Base-by-base conservation (phyloP, 1,140 invertebrate genomes). In the Melipona quadrifasciata region DNA sequence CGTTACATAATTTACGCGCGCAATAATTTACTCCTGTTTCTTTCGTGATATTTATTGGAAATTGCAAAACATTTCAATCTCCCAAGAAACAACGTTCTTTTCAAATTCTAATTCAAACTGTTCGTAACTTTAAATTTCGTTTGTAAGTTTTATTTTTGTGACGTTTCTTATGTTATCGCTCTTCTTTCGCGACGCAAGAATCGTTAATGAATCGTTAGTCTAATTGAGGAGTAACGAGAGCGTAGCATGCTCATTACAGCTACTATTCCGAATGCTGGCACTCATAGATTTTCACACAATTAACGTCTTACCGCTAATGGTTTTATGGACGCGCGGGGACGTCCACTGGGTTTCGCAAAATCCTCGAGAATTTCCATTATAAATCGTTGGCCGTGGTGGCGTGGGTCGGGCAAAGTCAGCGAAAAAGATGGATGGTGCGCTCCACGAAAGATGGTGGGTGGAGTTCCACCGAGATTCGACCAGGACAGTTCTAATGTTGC, bases 401-500 rank as follows among this genome's bases (percentile, higher is more conserved):
- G 58, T 47, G 80, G 86, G 76, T 67, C 12, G 76, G 58, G 87
- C 76, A 70, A 64, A 89, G 85, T 91, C 86, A 89, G 87, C 73
- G 81, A 88, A 88, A 88, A 86, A 91, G 89, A 91, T 91, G 74
- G 86, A 92, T 91, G 85, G 80, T 27, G 51, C 27, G 31, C 53
- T 31, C 31, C 31, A 14, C 34, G 75, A 53, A 88, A 88, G 75
- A 87, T 24, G 76, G 34, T 68, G 39, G 27, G 31, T 57, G 73
- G 58, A 57, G 65, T 57, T 55, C 57, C 57, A 27, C 53, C 61
- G 84, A 88, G 78, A 86, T 83, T 92, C 86, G 84, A 89, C 87
- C 86, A 87, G 85, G 92, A 88, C 53, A 90, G 84, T 90, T 91
- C 91, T 89, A 91, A 90, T 86, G 87, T 86, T 88, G 77, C 86